phyloP scores from a whole-genome alignment of 2,888 invertebrate genomes.

The Frankliniella intonsa region DNA sequence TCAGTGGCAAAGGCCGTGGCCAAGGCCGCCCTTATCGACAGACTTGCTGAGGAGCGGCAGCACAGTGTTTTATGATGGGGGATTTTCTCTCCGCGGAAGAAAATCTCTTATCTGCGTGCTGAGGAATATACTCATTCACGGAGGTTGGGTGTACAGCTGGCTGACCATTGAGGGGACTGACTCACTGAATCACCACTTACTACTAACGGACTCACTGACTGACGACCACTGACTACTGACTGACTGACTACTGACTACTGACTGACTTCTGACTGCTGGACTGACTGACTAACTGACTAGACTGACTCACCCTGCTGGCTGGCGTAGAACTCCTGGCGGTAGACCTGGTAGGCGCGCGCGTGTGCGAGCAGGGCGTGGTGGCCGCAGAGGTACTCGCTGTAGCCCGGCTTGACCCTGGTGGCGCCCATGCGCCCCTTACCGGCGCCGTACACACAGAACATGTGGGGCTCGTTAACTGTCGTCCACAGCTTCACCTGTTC shows the following conservation, averaged over 20 bases:
- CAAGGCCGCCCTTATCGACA: no score
- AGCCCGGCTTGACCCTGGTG: constrained; percentile 47
- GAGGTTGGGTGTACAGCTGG: no score
- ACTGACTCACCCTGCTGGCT: constrained; percentile 51
- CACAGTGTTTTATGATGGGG: no score
- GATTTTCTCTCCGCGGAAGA: no score
- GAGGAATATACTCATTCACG: no score
- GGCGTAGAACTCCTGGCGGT: constrained; percentile 50
- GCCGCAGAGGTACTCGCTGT: constrained; percentile 44
- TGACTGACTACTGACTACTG: not conserved
- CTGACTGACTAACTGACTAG: not conserved
- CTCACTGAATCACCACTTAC: no score
- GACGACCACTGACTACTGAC: not conserved
- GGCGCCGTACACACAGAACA: constrained; percentile 54
- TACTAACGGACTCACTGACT: not conserved
- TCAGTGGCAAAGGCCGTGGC: not conserved
- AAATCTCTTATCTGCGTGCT: no score
- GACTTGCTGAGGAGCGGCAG: no score
- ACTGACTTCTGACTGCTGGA: not conserved
- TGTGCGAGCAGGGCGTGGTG: constrained; percentile 50
- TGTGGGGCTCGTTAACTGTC: constrained; percentile 71
- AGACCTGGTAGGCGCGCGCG: constrained; percentile 47
- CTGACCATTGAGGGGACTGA: no score
- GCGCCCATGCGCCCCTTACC: constrained; percentile 48
- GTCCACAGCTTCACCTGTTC: constrained; percentile 60